Evolutionary conservation across 2,888 invertebrate genomes (phyloP).

Genomic region (Glaucopsyche alexis): DNA sequence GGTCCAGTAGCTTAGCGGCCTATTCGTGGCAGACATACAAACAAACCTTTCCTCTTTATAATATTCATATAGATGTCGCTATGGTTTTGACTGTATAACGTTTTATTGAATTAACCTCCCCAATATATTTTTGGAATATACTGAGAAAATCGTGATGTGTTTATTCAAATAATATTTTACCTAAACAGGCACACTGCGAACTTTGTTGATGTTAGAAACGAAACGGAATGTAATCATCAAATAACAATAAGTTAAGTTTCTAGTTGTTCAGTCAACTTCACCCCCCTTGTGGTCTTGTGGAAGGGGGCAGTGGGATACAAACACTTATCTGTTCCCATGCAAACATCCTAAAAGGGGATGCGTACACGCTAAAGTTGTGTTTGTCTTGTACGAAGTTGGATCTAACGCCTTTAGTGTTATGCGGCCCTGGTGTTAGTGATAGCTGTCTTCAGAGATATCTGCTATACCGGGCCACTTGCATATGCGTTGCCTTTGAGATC

Average conservation of each 20-base stretch:
- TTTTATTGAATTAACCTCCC: too few relatives aligned
- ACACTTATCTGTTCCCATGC: neutral
- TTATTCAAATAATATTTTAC: neutral
- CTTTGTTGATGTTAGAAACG: neutral
- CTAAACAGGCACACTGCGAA: too few relatives aligned
- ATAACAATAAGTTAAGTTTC: conserved; percentile 9
- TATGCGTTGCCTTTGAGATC: too few relatives aligned
- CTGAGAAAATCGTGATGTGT: neutral
- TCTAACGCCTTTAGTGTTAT: neutral
- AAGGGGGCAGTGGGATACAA: neutral
- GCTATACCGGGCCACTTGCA: too few relatives aligned
- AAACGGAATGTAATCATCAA: conserved; percentile 10
- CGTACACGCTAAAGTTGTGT: neutral
- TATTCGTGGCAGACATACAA: too few relatives aligned
- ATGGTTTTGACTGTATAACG: too few relatives aligned
- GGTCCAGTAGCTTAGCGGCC: too few relatives aligned
- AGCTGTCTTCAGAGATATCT: too few relatives aligned
- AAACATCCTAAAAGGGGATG: neutral
- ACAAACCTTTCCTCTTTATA: too few relatives aligned
- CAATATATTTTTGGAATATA: too few relatives aligned
- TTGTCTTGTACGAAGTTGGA: neutral
- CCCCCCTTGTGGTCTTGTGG: neutral
- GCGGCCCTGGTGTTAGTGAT: neutral
- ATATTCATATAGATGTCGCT: too few relatives aligned
- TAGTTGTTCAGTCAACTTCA: neutral